Evolutionary conservation across 2,888 invertebrate genomes (phyloP).

Genomic region (Xanthia icteritia): DNA sequence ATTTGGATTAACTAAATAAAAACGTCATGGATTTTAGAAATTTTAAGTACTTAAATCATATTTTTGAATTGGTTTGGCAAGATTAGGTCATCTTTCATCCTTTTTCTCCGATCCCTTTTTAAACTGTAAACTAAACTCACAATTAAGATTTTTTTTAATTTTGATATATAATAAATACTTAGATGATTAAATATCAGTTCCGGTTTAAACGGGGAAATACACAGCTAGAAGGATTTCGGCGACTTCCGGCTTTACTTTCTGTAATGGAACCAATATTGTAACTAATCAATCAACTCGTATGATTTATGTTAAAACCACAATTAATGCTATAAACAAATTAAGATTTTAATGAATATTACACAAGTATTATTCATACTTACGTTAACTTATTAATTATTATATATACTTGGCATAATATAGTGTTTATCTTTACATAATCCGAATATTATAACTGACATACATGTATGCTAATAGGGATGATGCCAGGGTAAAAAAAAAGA

Average conservation of each 20-base stretch:
- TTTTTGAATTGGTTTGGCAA: not conserved
- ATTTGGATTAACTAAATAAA: not conserved
- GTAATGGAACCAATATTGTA: conserved; percentile 21
- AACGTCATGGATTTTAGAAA: not conserved
- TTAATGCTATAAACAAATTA: not conserved
- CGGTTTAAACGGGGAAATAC: conserved; percentile 18
- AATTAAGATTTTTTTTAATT: not conserved
- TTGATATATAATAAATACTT: not conserved
- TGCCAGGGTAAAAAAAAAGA: too few species aligned
- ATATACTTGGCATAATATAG: conserved; percentile 13
- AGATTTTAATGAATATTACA: conserved; percentile 37
- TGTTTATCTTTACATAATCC: conserved; percentile 33
- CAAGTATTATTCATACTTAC: conserved; percentile 27
- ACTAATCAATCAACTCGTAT: conserved; percentile 20
- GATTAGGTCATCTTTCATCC: not conserved
- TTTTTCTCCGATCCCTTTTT: not conserved
- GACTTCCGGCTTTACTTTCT: conserved; percentile 43
- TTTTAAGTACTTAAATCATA: not conserved
- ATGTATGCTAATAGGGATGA: conserved; percentile 3
- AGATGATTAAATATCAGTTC: conserved; percentile 13
- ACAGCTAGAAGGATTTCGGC: not conserved
- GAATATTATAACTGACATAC: conserved; percentile 22
- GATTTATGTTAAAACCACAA: conserved; percentile 18
- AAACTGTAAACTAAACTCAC: not conserved
- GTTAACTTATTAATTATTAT: conserved; percentile 1